Evolutionary conservation across 1,140 invertebrate genomes (phyloP).

Genomic region (Drepana arcuata): DNA sequence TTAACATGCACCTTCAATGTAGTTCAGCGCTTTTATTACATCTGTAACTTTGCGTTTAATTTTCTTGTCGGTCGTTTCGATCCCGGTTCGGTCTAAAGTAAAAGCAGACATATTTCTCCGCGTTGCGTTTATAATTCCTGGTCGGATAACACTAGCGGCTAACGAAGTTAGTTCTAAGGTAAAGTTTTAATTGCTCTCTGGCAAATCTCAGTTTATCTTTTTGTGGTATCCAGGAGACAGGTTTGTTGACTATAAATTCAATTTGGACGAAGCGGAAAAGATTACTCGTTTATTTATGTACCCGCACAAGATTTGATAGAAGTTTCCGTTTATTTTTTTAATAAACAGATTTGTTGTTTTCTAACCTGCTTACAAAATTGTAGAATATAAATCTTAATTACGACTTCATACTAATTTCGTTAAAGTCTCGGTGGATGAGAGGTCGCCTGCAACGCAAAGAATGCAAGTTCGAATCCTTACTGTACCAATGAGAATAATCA

Average conservation of each 20-base stretch:
- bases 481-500: too few species aligned
- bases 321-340: too few species aligned
- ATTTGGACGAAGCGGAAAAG: conserved; percentile 42
- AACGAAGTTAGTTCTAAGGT: conserved; percentile 61
- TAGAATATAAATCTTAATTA: too few species aligned
- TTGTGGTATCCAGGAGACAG: conserved; percentile 44
- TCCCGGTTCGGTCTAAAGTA: conserved; percentile 33
- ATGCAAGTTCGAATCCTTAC: too few species aligned
- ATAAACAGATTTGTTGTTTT: too few species aligned
- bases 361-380: too few species aligned
- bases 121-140: conserved; percentile 36
- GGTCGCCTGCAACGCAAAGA: too few species aligned
- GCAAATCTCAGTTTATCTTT: conserved; percentile 63
- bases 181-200: conserved; percentile 64
- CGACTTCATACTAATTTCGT: too few species aligned
- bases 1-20: too few species aligned
- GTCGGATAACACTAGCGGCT: conserved; percentile 42
- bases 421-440: too few species aligned
- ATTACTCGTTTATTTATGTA: conserved; percentile 25
- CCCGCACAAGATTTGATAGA: too few species aligned
- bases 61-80: conserved; percentile 28
- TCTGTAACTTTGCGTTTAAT: conserved; percentile 25
- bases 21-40: conserved; percentile 28
- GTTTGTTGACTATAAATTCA: conserved; percentile 60
- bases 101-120: conserved; percentile 40